These are phyloP conservation scores for Catocala nupta DNA, from an alignment of 2,888 invertebrate species.

Conservation along the genomic window DNA sequence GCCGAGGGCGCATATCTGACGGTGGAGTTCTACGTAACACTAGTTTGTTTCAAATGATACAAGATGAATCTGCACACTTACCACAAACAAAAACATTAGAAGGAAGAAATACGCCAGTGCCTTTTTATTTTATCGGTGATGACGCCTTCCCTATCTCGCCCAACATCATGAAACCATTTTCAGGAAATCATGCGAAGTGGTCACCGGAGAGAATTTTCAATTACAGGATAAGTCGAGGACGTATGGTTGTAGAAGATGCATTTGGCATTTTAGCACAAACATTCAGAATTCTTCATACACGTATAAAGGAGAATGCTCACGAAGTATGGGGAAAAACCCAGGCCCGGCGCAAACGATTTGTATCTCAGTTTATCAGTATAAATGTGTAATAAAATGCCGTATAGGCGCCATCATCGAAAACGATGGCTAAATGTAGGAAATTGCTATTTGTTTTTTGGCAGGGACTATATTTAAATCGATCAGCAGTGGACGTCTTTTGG, in stretches of 20 bases:
- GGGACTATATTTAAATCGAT: too few species aligned
- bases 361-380: too few species aligned
- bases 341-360: too few species aligned
- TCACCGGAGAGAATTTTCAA: conserved; percentile 39
- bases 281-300: too few species aligned
- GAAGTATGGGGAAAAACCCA: too few species aligned
- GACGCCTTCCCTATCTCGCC: conserved; percentile 38
- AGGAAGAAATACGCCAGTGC: conserved; percentile 45
- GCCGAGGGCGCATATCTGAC: conserved; percentile 45
- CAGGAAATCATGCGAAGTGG: conserved; percentile 39
- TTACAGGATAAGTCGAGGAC: too few species aligned
- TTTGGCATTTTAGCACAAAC: conserved; percentile 18
- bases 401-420: too few species aligned
- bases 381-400: too few species aligned
- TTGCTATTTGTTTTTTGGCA: too few species aligned
- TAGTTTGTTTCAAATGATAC: conserved; percentile 37
- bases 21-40: conserved; percentile 38
- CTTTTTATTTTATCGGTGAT: conserved; percentile 44
- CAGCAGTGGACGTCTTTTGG: too few species aligned
- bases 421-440: too few species aligned
- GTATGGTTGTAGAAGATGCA: conserved; percentile 23
- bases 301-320: too few species aligned
- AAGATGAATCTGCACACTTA: conserved; percentile 38
- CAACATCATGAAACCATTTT: conserved; percentile 43
- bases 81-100: conserved; percentile 45